These are phyloP conservation scores for Anguilla marmorata DNA, from an alignment of 2,797 vertebrate genomes.

Conservation along the genomic window DNA sequence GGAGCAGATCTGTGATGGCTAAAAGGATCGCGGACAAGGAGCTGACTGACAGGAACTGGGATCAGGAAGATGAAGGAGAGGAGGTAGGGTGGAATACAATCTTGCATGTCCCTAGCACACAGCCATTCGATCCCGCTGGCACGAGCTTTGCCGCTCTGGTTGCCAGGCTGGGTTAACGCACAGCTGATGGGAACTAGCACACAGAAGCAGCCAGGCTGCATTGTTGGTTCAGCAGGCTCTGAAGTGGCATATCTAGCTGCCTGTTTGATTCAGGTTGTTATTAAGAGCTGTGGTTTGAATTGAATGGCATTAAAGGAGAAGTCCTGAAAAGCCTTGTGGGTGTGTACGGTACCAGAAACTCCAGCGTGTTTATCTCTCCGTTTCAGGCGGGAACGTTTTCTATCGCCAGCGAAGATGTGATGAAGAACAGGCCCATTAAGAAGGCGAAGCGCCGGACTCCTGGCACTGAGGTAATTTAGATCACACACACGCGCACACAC, in stretches of 20 bases:
- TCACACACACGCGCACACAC: background rate
- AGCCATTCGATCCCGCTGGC: background rate
- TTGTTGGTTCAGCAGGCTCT: background rate
- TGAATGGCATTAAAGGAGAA: too few relatives aligned
- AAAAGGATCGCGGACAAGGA: constrained; percentile 97
- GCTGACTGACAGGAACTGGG: constrained; percentile 95
- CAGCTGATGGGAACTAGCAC: background rate
- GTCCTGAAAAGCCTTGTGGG: background rate
- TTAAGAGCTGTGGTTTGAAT: background rate
- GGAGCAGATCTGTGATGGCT: constrained; percentile 78
- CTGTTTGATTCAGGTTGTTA: background rate
- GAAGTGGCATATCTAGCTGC: background rate
- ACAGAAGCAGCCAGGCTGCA: background rate
- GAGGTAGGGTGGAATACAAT: constrained; percentile 66
- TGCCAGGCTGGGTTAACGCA: too few relatives aligned
- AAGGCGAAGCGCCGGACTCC: constrained; percentile 88
- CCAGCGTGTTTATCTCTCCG: background rate
- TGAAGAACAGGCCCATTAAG: constrained; percentile 91
- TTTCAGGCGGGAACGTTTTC: constrained; percentile 89
- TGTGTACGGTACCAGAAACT: background rate
- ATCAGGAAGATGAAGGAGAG: constrained; percentile 94
- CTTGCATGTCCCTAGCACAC: background rate
- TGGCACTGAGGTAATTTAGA: constrained; percentile 74
- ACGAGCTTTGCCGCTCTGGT: background rate
- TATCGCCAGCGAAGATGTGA: constrained; percentile 86